Percentiles rank a stretch among this genome's conserved stretches.
Evolutionary conservation across 1,140 invertebrate species (phyloP).

Genomic region (Mya arenaria): DNA sequence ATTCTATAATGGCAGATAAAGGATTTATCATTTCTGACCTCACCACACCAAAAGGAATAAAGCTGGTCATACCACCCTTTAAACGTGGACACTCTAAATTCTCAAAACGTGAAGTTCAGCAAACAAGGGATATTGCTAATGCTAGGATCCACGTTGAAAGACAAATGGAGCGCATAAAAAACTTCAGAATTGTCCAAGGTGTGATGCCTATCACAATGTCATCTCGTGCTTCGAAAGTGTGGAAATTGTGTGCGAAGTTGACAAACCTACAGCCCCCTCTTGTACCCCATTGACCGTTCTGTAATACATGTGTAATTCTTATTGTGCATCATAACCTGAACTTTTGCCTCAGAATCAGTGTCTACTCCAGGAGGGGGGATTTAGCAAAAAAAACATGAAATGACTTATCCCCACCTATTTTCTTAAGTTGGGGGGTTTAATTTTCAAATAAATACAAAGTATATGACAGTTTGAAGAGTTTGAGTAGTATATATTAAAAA

Average conservation of each 20-base stretch:
- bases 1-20: constrained; percentile 42
- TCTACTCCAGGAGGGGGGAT: no score
- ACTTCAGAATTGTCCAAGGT: constrained; percentile 55
- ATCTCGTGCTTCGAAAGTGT: constrained; percentile 33
- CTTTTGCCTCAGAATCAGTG: no score
- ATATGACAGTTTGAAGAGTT: no score
- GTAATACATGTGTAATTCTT: neutral
- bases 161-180: constrained; percentile 55
- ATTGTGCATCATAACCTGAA: neutral
- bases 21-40: constrained; percentile 20
- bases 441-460: no score
- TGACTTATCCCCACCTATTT: no score
- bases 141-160: constrained; percentile 49
- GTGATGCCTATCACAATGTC: constrained; percentile 58
- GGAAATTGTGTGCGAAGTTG: constrained; percentile 52
- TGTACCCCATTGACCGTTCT: constrained; percentile 11
- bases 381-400: no score
- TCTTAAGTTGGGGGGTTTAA: no score
- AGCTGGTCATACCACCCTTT: constrained; percentile 51
- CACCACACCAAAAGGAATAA: constrained; percentile 22
- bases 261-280: constrained; percentile 54
- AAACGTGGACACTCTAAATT: no score
- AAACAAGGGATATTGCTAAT: constrained; percentile 44
- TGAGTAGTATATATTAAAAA: no score
- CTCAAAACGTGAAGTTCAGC: constrained; percentile 8